phyloP scores from a whole-genome alignment of 1,140 invertebrate genomes.

The Melanaphis sacchari region DNA sequence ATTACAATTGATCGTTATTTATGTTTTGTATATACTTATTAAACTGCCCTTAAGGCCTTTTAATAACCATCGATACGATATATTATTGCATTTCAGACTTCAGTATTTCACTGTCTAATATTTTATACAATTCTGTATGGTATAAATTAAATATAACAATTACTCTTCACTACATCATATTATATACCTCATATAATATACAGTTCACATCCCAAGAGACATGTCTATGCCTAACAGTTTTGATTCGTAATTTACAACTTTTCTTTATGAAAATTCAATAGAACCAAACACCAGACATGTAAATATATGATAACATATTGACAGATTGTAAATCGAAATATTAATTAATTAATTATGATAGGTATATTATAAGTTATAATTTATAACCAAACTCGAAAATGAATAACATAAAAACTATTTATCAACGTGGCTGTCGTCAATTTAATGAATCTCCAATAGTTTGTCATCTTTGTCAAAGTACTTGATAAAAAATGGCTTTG shows the following conservation, averaged over 20 bases:
- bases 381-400: not conserved
- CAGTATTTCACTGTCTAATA: not conserved
- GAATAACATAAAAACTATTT: no score
- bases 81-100: constrained; percentile 1
- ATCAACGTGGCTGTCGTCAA: not conserved
- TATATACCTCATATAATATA: not conserved
- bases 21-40: constrained; percentile 31
- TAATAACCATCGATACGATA: not conserved
- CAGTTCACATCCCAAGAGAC: not conserved
- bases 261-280: not conserved
- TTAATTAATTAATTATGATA: not conserved
- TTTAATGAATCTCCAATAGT: not conserved
- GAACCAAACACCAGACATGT: not conserved
- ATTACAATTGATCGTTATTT: constrained; percentile 8
- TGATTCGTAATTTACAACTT: constrained; percentile 31
- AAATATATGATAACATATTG: not conserved
- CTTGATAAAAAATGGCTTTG: not conserved
- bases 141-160: constrained; percentile 24
- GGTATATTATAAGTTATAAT: not conserved
- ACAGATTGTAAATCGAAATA: not conserved
- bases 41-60: constrained; percentile 38
- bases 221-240: not conserved
- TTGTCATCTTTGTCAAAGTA: not conserved
- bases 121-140: not conserved
- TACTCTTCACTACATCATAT: constrained; percentile 10